Conservation (phyloP, 2,797 vertebrate genomes). For the Myotis daubentonii region DNA sequence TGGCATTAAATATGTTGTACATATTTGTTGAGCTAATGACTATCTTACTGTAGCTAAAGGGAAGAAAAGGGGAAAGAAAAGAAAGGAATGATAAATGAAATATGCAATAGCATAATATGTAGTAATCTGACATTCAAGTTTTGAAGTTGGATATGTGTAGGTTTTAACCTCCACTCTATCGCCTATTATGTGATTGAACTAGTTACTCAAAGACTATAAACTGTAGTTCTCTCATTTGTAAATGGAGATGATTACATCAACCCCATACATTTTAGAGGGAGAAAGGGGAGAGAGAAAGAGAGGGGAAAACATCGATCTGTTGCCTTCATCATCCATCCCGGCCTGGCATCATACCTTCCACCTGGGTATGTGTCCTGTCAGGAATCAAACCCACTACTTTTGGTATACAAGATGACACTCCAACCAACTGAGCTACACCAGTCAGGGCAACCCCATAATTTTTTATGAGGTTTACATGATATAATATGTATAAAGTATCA, state of each 20-base stretch:
- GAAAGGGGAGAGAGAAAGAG: not conserved
- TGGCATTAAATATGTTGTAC: not conserved
- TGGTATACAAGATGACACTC: not conserved
- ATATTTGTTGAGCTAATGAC: not conserved
- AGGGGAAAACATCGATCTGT: no score
- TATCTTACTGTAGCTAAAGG: not conserved
- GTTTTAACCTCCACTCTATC: not conserved
- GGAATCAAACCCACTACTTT: not conserved
- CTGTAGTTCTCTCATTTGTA: not conserved
- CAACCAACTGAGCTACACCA: not conserved
- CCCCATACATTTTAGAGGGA: not conserved
- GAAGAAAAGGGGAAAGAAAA: not conserved
- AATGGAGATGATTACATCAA: not conserved
- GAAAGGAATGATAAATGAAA: not conserved
- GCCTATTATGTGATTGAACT: not conserved
- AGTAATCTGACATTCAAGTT: not conserved
- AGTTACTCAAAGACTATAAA: not conserved
- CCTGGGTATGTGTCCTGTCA: not conserved
- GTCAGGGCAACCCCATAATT: not conserved
- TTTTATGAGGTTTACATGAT: not conserved
- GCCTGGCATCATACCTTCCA: not conserved
- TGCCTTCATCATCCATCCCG: not conserved
- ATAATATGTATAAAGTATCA: not conserved
- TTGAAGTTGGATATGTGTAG: not conserved
- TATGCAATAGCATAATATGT: not conserved